phyloP scores from a whole-genome alignment of 2,888 invertebrate species.

The Dione vanillae region DNA sequence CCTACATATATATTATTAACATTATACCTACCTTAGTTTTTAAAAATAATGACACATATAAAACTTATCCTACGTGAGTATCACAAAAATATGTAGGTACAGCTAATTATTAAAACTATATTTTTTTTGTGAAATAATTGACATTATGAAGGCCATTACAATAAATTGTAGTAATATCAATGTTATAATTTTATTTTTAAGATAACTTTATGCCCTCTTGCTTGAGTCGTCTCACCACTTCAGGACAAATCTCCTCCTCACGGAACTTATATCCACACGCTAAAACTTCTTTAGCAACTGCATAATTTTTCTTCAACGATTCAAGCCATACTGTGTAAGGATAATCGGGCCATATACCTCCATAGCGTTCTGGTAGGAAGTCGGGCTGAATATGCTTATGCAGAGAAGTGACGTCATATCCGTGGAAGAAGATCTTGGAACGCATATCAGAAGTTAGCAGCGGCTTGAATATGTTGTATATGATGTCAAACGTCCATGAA shows the following conservation, averaged over 20 bases:
- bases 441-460: constrained; percentile 88
- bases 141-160: neutral
- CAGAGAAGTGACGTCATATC: constrained; percentile 88
- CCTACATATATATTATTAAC: too few relatives aligned
- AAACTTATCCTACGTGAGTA: too few relatives aligned
- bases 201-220: constrained; percentile 65
- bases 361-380: constrained; percentile 88
- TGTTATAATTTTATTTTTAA: constrained; percentile 48
- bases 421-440: constrained; percentile 88
- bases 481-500: constrained; percentile 92
- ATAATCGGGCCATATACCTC: constrained; percentile 88
- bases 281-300: constrained; percentile 86
- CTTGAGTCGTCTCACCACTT: constrained; percentile 67
- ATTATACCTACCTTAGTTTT: too few relatives aligned
- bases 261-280: constrained; percentile 86
- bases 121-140: neutral
- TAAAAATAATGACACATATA: too few relatives aligned
- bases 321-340: constrained; percentile 90
- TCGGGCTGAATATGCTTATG: constrained; percentile 89
- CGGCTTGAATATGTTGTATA: constrained; percentile 91
- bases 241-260: constrained; percentile 67
- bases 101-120: neutral
- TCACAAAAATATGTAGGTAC: neutral
- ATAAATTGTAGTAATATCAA: neutral
- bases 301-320: constrained; percentile 82